Evolutionary conservation across 2,113 vertebrate genomes (phyloP).

Genomic region (Notarius lentiginosus): DNA sequence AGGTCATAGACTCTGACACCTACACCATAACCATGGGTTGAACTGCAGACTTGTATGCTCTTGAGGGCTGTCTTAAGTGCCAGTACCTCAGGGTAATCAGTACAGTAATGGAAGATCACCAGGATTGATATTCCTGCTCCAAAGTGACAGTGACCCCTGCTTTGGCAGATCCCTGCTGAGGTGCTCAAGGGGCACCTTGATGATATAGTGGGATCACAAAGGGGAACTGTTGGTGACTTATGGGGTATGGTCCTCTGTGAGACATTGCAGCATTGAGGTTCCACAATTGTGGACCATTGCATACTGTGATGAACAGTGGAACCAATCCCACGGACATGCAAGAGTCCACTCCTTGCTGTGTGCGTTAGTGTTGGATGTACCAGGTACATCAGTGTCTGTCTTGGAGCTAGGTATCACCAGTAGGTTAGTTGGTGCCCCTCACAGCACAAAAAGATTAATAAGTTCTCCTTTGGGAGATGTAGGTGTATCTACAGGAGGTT

Average conservation of each 20-base stretch:
- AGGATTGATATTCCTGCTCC: neutral
- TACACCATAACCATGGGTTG: neutral
- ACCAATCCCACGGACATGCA: neutral
- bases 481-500: neutral
- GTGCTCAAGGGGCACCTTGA: neutral
- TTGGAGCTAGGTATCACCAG: neutral
- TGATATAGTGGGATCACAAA: neutral
- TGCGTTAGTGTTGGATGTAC: neutral
- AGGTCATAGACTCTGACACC: neutral
- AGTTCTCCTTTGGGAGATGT: neutral
- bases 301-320: neutral
- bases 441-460: neutral
- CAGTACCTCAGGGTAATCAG: neutral
- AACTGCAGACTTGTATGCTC: neutral
- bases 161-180: neutral
- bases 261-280: neutral
- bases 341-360: neutral
- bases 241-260: neutral
- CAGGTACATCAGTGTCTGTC: neutral
- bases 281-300: neutral
- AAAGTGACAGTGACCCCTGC: neutral
- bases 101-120: neutral
- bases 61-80: neutral
- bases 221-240: neutral
- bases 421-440: neutral